Evolutionary conservation across 30 jellyfish, hydroid and myxozoan species (phyloP), one percentile per base, ranked within the genome.

Genomic region (Pseudorhiza aurosa): DNA sequence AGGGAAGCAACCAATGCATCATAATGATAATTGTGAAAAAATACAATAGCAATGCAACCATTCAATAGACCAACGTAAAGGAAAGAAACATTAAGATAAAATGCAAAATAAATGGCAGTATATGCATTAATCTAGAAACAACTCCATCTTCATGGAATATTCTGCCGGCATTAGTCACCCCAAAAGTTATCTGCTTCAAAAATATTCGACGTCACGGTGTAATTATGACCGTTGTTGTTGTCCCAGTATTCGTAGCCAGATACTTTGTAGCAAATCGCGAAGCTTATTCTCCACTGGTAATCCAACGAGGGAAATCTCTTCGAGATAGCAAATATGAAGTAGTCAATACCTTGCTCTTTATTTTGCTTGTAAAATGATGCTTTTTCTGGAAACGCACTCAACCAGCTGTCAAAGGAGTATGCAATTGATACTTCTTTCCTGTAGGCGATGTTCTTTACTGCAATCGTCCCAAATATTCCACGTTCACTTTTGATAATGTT

Each of bases 201-300:
- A n/a, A n/a, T n/a, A n/a, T n/a, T n/a, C n/a, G 77, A 88, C 22
- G 56, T 35, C 44, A 67, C 64, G 5, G 5, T 21, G 86, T 89
- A 89, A 43, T 90, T 90, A 4, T 51, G 0, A 2, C 85, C 89
- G 18, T 37, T 44, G 55, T 90, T 90, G 42, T 85, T 90, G 81
- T 90, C 97, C 97, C 97, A 90, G 44, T 31, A 78, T 57, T 90
- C 97, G 40, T 24, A 18, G 30, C 94, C 88, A 55, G 59, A 42
- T 44, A 77, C 96, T 30, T 75, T 39, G 58, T 84, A 90, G 30
- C 96, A 36, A 32, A 93, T 77, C 1, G 99, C 99, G 45, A 93
- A 75, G 40, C 82, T 29, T 2, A 82, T 29, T 39, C 43, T 19
- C 88, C 88, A 77, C 39, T 59, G 19, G 1, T 32, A 14, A 43